Conservation (phyloP, 2,797 vertebrate species). For the Chelmon rostratus region DNA sequence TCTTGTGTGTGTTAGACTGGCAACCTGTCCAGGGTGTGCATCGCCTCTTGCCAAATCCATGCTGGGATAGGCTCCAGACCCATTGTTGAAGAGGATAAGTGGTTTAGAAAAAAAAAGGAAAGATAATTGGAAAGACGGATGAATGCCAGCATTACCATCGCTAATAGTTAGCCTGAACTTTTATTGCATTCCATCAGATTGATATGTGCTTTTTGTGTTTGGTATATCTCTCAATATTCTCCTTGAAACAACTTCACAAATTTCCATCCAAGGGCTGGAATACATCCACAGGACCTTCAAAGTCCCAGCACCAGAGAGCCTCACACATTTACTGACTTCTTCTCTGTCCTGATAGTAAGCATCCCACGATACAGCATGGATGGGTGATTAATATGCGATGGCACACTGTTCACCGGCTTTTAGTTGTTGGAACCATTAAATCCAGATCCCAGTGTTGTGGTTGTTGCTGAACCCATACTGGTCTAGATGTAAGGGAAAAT, state of each 20-base stretch:
- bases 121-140: constrained; percentile 26
- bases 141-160: constrained; percentile 7
- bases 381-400: not conserved
- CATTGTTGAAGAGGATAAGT: constrained; percentile 1
- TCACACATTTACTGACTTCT: not conserved
- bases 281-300: constrained; percentile 6
- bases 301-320: constrained; percentile 1
- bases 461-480: not conserved
- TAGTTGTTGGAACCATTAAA: not conserved
- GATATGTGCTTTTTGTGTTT: constrained; percentile 17
- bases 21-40: not conserved
- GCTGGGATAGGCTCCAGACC: not conserved
- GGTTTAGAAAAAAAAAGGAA: constrained; percentile 26
- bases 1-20: not conserved
- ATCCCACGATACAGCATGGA: not conserved
- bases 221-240: constrained; percentile 26
- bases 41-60: not conserved
- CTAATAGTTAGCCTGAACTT: constrained; percentile 11
- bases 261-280: constrained; percentile 4
- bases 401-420: not conserved
- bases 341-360: not conserved
- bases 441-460: not conserved
- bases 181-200: constrained; percentile 38
- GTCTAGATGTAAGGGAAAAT: not conserved
- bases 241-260: not conserved